phyloP scores from a whole-genome alignment of 2,113 vertebrate genomes.

The Caranx ignobilis region DNA sequence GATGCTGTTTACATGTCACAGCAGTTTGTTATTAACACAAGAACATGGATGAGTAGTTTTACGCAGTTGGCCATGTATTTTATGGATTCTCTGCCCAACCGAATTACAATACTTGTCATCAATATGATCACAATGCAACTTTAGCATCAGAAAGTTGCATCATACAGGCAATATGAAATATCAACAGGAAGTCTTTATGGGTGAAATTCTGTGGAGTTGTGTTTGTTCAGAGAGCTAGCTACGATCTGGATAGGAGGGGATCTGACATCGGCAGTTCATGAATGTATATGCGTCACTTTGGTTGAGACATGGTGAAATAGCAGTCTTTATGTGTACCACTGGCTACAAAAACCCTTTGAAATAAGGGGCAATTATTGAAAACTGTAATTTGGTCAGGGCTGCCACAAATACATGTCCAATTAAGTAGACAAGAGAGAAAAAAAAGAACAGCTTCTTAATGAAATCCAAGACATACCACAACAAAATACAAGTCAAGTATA shows the following conservation, averaged over 20 bases:
- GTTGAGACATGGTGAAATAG: conserved; percentile 75
- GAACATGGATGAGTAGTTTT: conserved; percentile 25
- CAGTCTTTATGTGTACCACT: conserved; percentile 80
- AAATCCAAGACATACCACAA: conserved; percentile 51
- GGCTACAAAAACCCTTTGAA: conserved; percentile 15
- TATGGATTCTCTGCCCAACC: conserved; percentile 84
- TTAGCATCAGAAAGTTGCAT: conserved; percentile 41
- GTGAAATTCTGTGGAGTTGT: not conserved
- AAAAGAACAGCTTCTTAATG: conserved; percentile 21
- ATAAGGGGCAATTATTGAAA: conserved; percentile 22
- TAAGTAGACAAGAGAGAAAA: conserved; percentile 21
- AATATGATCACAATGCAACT: conserved; percentile 39
- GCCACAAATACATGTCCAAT: conserved; percentile 84
- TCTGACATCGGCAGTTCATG: conserved; percentile 47
- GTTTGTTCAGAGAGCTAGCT: conserved; percentile 36
- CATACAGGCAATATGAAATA: conserved; percentile 47
- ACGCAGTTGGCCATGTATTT: conserved; percentile 76
- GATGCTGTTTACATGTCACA: conserved; percentile 9
- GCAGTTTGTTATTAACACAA: conserved; percentile 18
- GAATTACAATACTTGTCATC: conserved; percentile 64
- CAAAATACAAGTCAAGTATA: conserved; percentile 52
- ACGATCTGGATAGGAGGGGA: conserved; percentile 23
- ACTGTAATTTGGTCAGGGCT: conserved; percentile 76
- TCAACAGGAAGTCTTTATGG: not conserved
- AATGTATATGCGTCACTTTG: conserved; percentile 43